phyloP scores from a whole-genome alignment of 2,797 vertebrate species.

The Leptoclinus maculatus region DNA sequence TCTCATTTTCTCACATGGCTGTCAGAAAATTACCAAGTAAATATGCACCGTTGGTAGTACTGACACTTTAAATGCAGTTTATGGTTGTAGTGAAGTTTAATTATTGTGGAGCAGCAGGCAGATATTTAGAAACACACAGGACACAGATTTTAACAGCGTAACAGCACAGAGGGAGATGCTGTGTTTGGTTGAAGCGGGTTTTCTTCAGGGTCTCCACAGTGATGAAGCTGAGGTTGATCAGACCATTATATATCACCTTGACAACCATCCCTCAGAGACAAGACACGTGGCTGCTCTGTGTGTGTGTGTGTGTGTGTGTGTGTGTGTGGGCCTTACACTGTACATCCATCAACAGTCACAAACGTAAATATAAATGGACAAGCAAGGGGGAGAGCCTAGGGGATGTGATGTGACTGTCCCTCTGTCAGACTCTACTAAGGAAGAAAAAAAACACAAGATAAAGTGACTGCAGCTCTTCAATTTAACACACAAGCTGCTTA shows the following conservation, averaged over 20 bases:
- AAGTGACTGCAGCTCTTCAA: conserved; percentile 38
- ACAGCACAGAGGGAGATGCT: not conserved
- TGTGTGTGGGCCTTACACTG: conserved; percentile 8
- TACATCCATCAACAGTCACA: conserved; percentile 26
- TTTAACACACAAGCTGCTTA: not conserved
- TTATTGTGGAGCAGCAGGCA: conserved; percentile 25
- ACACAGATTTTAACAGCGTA: not conserved
- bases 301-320: conserved; percentile 20
- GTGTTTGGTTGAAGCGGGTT: conserved; percentile 19
- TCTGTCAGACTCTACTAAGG: conserved; percentile 14
- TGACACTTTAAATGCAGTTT: conserved; percentile 23
- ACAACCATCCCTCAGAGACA: conserved; percentile 30
- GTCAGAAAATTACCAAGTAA: conserved; percentile 2
- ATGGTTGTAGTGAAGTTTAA: not conserved
- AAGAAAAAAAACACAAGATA: not conserved
- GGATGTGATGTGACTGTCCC: conserved; percentile 52
- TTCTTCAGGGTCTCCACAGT: conserved; percentile 20
- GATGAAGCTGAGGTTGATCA: conserved; percentile 28
- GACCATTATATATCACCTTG: conserved; percentile 37
- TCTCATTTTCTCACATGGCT: conserved; percentile 17
- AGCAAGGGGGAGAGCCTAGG: conserved; percentile 22
- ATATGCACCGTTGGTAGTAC: conserved; percentile 16
- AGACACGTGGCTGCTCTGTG: conserved; percentile 21
- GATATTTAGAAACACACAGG: conserved; percentile 3
- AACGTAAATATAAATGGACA: conserved; percentile 51